These are phyloP conservation scores for Laothoe populi DNA, from an alignment of 2,888 invertebrate genomes.

Conservation along the genomic window DNA sequence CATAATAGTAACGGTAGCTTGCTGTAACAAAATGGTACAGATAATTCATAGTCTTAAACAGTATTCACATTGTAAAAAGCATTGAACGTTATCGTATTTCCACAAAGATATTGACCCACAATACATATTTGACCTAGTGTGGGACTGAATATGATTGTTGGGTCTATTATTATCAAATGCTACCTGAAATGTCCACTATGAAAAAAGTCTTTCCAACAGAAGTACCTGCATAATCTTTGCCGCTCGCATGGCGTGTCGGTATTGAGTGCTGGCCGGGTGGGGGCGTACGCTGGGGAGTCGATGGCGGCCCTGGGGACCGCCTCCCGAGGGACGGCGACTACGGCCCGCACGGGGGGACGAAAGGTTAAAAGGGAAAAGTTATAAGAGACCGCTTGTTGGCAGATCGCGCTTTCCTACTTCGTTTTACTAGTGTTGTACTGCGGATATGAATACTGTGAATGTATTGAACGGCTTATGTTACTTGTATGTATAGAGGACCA, in stretches of 20 bases:
- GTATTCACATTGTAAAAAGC: no score
- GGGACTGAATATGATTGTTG: no score
- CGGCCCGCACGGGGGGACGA: conserved; percentile 58
- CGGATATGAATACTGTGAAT: conserved; percentile 44
- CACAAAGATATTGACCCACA: no score
- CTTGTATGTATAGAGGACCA: not conserved
- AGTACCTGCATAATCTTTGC: conserved; percentile 68
- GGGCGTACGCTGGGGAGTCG: conserved; percentile 71
- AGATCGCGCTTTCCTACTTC: conserved; percentile 75
- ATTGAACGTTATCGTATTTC: no score
- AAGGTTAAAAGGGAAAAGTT: conserved; percentile 85
- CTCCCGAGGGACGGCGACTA: conserved; percentile 75
- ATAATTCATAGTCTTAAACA: no score
- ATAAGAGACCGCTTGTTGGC: conserved; percentile 84
- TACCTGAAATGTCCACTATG: not conserved
- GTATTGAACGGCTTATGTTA: conserved; percentile 6
- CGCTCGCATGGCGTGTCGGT: conserved; percentile 81
- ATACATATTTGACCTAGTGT: no score
- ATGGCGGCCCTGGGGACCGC: conserved; percentile 82
- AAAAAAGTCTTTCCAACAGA: not conserved
- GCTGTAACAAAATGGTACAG: no score
- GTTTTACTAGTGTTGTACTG: conserved; percentile 71
- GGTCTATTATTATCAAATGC: not conserved
- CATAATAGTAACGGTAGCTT: no score
- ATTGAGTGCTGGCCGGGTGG: conserved; percentile 82